These are phyloP conservation scores for Drosophila heteroneura DNA, from an alignment of 2,888 invertebrate genomes.

Conservation along the genomic window DNA sequence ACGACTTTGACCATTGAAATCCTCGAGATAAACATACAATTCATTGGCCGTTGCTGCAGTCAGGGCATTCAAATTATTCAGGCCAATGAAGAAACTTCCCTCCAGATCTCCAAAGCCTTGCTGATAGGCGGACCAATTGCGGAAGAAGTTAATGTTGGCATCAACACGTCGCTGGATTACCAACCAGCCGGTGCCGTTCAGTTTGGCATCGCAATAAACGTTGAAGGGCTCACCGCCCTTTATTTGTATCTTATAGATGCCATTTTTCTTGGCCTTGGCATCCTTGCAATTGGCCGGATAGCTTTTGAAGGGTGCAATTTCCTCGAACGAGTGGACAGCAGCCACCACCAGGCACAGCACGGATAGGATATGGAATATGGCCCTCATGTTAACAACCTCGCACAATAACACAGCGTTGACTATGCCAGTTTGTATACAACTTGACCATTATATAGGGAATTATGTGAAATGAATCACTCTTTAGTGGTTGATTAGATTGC, in stretches of 20 bases:
- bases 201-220: slow-evolving; percentile 86
- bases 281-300: slow-evolving; percentile 42
- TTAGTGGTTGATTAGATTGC: slow-evolving; percentile 39
- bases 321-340: slow-evolving; percentile 4
- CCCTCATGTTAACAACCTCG: slow-evolving; percentile 19
- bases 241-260: slow-evolving; percentile 45
- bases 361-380: slow-evolving; percentile 11
- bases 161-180: slow-evolving; percentile 89
- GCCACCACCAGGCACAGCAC: slow-evolving; percentile 25
- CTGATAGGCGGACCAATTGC: slow-evolving; percentile 88
- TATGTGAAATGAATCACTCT: slow-evolving; percentile 18
- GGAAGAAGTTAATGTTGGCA: slow-evolving; percentile 88
- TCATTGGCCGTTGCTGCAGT: slow-evolving; percentile 84
- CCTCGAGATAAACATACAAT: slow-evolving; percentile 88
- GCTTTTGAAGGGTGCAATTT: slow-evolving; percentile 25
- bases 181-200: slow-evolving; percentile 89
- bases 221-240: slow-evolving; percentile 86
- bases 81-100: slow-evolving; percentile 90
- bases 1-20: slow-evolving; percentile 87
- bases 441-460: slow-evolving; percentile 19
- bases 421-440: slow-evolving; percentile 9
- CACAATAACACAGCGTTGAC: not conserved
- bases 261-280: slow-evolving; percentile 51
- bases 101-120: slow-evolving; percentile 89
- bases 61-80: slow-evolving; percentile 88